Base-by-base conservation (phyloP, 2,797 vertebrate genomes). In the Thaleichthys pacificus region DNA sequence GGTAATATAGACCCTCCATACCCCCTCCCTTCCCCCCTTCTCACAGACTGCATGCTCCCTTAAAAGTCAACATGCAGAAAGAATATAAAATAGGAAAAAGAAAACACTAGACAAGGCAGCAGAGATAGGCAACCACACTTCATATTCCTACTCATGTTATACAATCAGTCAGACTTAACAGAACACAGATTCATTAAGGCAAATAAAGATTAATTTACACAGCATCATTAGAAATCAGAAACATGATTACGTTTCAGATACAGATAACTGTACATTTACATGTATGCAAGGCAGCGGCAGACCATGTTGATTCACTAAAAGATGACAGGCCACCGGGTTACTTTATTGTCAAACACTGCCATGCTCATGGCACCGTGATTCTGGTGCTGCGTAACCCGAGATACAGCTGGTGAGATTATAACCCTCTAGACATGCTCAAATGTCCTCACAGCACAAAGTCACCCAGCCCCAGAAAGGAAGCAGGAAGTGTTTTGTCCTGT, bases 391-490 rank as follows among this genome's bases (percentile, higher is more conserved):
- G 11, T 24, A 22, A 24, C 24, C 62, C 8, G 7, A 28, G 30
- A 63, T 38, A 35, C 28, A n/a, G 19, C 32, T 26, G 65, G 21
- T 24, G 47, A 54, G 42, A 26, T 66, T 21, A 49, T 26, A 24
- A 49, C 65, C 47, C 42, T 6, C 12, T 24, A 49, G 65, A 24
- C 65, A 66, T 66, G 65, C 65, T 51, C 24, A 67, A 17, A 28
- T 22, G 49, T 54, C 15, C 65, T 47, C 26, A 7, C 35, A 54
- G 9, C 66, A 30, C 38, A 17, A 67, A 32, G 66, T 56, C 7
- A 1, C 66, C 49, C 24, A 28, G 47, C 42, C 26, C 47, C 66
- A 54, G 66, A 67, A 47, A 54, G 49, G 49, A 67, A 67, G 65
- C 47, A 66, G 65, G 65, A 15, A 49, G 21, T 67, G 26, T n/a